These are phyloP conservation scores for Drosophila dunni DNA, from an alignment of 1,140 invertebrate species.

Conservation along the genomic window DNA sequence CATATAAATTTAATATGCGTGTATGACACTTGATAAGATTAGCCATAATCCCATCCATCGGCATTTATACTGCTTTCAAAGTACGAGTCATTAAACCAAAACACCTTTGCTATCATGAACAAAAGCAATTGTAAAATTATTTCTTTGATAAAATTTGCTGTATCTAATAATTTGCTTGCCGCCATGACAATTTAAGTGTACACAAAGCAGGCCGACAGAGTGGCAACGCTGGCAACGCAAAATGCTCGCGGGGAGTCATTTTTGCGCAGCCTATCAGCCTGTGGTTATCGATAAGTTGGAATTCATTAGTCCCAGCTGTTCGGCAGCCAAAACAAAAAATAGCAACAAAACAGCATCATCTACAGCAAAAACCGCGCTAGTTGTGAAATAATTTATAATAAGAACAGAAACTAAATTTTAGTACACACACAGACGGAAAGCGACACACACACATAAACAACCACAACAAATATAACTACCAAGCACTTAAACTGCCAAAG, in stretches of 20 bases:
- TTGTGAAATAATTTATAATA: slow-evolving; percentile 6
- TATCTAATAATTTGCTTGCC: too few relatives aligned
- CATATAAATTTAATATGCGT: slow-evolving; percentile 1
- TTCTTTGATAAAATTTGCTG: too few relatives aligned
- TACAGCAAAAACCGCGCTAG: slow-evolving; percentile 9
- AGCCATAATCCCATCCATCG: background rate
- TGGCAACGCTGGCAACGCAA: slow-evolving; percentile 5
- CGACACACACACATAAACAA: background rate
- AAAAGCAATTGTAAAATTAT: too few relatives aligned
- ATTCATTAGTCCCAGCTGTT: slow-evolving; percentile 5
- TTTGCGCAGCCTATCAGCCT: background rate
- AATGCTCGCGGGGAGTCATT: background rate
- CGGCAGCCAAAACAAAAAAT: slow-evolving; percentile 21
- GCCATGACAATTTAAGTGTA: background rate
- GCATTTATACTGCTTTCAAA: background rate
- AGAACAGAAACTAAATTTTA: slow-evolving; percentile 6
- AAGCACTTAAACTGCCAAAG: slow-evolving; percentile 5
- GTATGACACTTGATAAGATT: background rate
- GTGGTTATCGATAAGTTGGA: background rate
- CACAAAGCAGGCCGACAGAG: background rate
- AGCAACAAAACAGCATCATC: slow-evolving; percentile 4
- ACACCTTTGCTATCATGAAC: too few relatives aligned
- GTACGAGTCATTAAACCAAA: too few relatives aligned
- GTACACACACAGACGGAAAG: background rate
- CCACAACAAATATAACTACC: background rate